Base-by-base conservation (phyloP, 2,888 invertebrate genomes). In the Mesorhabditis sp. region DNA sequence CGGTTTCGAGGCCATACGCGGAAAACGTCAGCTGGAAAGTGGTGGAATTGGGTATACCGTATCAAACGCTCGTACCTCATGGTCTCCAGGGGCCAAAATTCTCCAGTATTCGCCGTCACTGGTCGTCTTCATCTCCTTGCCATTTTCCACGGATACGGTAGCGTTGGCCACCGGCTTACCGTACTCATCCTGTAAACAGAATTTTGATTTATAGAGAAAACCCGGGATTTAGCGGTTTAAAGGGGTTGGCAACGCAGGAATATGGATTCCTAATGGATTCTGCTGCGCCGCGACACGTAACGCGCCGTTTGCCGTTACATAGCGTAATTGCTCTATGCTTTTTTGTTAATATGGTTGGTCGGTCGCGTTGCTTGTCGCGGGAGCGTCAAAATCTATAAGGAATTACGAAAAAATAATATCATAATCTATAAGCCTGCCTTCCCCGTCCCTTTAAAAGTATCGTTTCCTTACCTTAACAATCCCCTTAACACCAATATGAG, bases 61-160 rank as follows among this genome's bases (percentile, higher is more conserved):
- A 13, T 50, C 7, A 50, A 50, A 50, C 2, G 7, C n/a, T n/a
- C 58, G n/a, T 68, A 78, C 70, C 69, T 70, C 74, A 67, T 80
- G 78, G 43, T 78, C 75, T 62, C 84, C 84, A 90, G 96, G 95
- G 28, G 93, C 87, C 44, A 98, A 88, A 66, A 98, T 88, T 72
- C 98, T 89, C 96, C 97, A 98, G 87, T 91, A 98, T 86, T 95
- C 94, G 4, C 98, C 98, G 41, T 90, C 88, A 62, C 89, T 88
- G 0, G 93, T 92, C 0, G 93, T 91, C 2, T 90, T 90, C 10
- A 97, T 89, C 68, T 91, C 90, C 71, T 94, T 91, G 0, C 92
- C 74, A 44, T 70, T 67, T 66, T 79, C 77, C 45, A 74, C 92
- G 43, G 89, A 87, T 65, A 98, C 90, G 74, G 90, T 89, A 0